A percentile compares a stretch with the other conserved stretches of the same genome.
phyloP scores from a whole-genome alignment of 2,888 invertebrate species.

The Ennomos erosarius region DNA sequence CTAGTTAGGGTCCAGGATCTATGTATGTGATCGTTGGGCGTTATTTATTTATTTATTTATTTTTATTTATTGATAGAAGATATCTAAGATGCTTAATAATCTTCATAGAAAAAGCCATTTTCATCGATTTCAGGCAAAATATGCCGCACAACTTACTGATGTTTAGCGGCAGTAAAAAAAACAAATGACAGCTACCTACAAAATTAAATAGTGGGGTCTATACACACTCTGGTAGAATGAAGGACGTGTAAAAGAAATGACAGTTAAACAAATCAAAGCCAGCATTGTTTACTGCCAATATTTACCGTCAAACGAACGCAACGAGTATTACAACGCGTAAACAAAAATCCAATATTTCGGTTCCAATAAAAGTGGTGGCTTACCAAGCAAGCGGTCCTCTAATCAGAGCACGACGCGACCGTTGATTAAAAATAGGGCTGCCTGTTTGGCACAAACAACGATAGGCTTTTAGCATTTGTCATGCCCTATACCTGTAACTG shows the following conservation, averaged over 20 bases:
- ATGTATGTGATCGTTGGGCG: too few relatives aligned
- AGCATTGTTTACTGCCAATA: slow-evolving; percentile 22
- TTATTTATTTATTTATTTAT: too few relatives aligned
- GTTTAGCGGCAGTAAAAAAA: too few relatives aligned
- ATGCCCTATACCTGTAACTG: background rate
- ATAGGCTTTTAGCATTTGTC: slow-evolving; percentile 17
- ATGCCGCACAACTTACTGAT: too few relatives aligned
- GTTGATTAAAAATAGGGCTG: slow-evolving; percentile 44
- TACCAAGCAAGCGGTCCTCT: slow-evolving; percentile 40
- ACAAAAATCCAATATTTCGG: slow-evolving; percentile 39
- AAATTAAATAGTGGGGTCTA: background rate
- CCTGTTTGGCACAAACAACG: slow-evolving; percentile 34
- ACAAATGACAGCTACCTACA: too few relatives aligned
- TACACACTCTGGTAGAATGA: background rate
- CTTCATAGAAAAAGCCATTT: too few relatives aligned
- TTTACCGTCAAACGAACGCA: slow-evolving; percentile 9
- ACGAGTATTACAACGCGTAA: slow-evolving; percentile 31
- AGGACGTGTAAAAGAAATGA: slow-evolving; percentile 2
- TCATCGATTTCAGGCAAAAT: too few relatives aligned
- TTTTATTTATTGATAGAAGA: too few relatives aligned
- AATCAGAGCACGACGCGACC: slow-evolving; percentile 37
- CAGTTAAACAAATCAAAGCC: slow-evolving; percentile 19
- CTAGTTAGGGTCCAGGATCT: too few relatives aligned
- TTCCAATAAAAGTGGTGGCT: slow-evolving; percentile 39
- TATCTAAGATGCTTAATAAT: background rate